Conservation (phyloP, 2,113 vertebrate genomes). For the Campylomormyrus tamandua region DNA sequence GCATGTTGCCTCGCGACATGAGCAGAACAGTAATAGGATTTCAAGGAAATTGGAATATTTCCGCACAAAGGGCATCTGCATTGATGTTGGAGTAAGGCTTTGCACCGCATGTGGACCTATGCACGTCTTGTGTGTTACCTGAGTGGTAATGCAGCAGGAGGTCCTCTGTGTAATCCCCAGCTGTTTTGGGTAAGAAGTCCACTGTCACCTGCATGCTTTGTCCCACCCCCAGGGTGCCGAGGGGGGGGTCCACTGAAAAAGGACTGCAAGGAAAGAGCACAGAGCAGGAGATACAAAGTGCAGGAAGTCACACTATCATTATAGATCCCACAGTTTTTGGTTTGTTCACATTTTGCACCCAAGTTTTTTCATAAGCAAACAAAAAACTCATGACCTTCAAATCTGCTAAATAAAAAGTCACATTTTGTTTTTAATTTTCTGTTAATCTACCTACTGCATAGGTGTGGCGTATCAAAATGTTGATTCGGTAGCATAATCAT, state of each 20-base stretch:
- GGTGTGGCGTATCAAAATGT: background rate
- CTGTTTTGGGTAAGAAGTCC: conserved; percentile 62
- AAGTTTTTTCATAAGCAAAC: background rate
- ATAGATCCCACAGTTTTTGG: background rate
- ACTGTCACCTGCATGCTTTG: conserved; percentile 68
- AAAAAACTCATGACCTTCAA: background rate
- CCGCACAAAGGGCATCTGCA: background rate
- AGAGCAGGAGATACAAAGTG: background rate
- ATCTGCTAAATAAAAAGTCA: background rate
- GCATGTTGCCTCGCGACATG: background rate
- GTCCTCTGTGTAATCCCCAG: conserved; percentile 55
- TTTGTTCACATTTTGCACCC: background rate
- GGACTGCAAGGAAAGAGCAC: conserved; percentile 56
- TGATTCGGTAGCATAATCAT: background rate
- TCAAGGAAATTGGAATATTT: background rate
- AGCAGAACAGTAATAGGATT: background rate
- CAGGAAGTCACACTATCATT: background rate
- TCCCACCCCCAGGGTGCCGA: conserved; percentile 59
- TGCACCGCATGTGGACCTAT: background rate
- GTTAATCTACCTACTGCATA: too few species aligned
- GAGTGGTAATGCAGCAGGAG: conserved; percentile 69
- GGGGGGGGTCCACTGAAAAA: conserved; percentile 63
- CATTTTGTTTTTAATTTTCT: background rate
- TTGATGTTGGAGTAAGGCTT: background rate
- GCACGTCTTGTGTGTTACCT: conserved; percentile 41